A percentile compares a stretch with the other conserved stretches of the same genome.
These are phyloP conservation scores for Cyphomyrmex costatus DNA, from an alignment of 1,140 invertebrate genomes.

Conservation along the genomic window DNA sequence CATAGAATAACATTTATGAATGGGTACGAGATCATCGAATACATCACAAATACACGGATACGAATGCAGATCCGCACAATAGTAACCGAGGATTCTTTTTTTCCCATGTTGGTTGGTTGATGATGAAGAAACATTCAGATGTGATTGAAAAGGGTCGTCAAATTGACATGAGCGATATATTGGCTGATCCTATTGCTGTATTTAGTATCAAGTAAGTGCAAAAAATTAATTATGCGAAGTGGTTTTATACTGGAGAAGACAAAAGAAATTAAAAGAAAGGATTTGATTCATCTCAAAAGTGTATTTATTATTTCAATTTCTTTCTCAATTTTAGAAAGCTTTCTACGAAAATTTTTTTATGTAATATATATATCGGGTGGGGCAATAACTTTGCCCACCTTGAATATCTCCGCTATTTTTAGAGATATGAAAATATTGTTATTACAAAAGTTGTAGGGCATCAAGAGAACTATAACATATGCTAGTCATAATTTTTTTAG, in stretches of 20 bases:
- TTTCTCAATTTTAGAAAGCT: not conserved
- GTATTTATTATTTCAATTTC: too few species aligned
- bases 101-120: constrained; percentile 96
- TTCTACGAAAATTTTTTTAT: not conserved
- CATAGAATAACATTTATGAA: constrained; percentile 89
- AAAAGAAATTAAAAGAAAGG: not conserved
- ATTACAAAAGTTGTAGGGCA: too few species aligned
- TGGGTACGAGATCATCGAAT: constrained; percentile 94
- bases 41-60: constrained; percentile 96
- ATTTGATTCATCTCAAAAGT: too few species aligned
- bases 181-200: constrained; percentile 91
- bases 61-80: constrained; percentile 96
- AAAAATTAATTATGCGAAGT: not conserved
- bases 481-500: too few species aligned
- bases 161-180: constrained; percentile 93
- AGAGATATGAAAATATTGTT: too few species aligned
- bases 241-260: not conserved
- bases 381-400: too few species aligned
- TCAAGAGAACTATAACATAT: too few species aligned
- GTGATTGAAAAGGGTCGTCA: constrained; percentile 91
- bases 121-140: constrained; percentile 94
- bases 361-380: not conserved
- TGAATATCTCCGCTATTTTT: too few species aligned
- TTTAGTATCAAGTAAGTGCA: constrained; percentile 90
- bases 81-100: constrained; percentile 96